Evolutionary conservation across 2,797 vertebrate species (phyloP), one percentile per base, ranked within the genome.

Genomic region (Myotis findleyi): DNA sequence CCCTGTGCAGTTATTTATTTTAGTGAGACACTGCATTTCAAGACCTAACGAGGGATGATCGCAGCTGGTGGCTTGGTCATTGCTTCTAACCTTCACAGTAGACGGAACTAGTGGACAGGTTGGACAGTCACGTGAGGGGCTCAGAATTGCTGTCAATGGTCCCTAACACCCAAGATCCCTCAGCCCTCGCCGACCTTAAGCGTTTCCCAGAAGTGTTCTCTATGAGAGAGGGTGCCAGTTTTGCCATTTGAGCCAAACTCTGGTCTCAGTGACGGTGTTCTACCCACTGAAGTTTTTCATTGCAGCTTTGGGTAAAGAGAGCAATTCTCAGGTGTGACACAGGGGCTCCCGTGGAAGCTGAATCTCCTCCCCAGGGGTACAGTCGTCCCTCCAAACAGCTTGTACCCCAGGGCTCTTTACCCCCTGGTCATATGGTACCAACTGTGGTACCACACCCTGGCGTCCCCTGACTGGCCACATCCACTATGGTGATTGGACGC

Each of bases 301-400:
- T 53, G 41, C 18, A 62, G 25, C 87, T 81, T 59, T 91, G 47
- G 38, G 76, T 85, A 79, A 82, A 81, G 91, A 57, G 30, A 86
- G 38, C 51, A 55, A 8, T 86, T 86, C 47, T 62, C 53, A 72
- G 77, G 47, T 77, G 59, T 64, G 72, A 55, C 62, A 53, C 4
- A 6, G 27, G 76, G 38, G 55, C 68, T 85, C 30, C 17, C 41
- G 62, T 71, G 41, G 87, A 91, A 16, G 55, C 47, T 25, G 13
- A 27, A 59, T 91, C 20, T 36, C n/a, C 25, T 76, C 69, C n/a
- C 8, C 27, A 44, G 49, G 17, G 41, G 38, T 66, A 71, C 85
- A 33, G 49, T 77, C 21, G 2, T 55, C 17, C 16, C 69, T 87
- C 7, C 38, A 8, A 62, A 88, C 21, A 77, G 72, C 36, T 17